Conservation (phyloP, 2,888 invertebrate species). For the Conus canariensis region DNA sequence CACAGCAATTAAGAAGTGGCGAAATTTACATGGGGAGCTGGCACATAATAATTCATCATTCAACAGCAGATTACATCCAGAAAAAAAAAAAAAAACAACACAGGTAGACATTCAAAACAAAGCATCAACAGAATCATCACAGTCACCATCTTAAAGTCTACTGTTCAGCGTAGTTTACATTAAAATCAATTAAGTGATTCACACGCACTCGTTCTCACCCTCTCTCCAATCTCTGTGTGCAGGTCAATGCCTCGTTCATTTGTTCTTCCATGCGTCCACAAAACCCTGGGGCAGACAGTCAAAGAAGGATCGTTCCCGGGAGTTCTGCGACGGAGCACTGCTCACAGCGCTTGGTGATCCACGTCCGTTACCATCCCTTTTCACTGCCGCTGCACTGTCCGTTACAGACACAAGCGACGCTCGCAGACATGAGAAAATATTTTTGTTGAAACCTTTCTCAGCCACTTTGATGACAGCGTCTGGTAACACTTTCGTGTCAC, state of each 20-base stretch:
- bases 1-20: too few relatives aligned
- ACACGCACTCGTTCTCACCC: background rate
- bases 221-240: background rate
- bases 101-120: too few relatives aligned
- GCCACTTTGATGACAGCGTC: background rate
- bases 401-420: constrained; percentile 4
- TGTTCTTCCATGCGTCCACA: constrained; percentile 31
- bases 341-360: background rate
- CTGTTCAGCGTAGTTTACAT: too few relatives aligned
- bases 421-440: background rate
- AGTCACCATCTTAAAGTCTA: too few relatives aligned
- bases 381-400: background rate
- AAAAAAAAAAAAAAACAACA: too few relatives aligned
- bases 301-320: constrained; percentile 34
- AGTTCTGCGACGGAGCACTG: background rate
- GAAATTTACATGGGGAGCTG: too few relatives aligned
- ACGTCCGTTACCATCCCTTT: background rate
- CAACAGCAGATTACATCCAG: too few relatives aligned
- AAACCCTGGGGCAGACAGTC: constrained; percentile 33
- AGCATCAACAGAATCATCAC: too few relatives aligned
- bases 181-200: too few relatives aligned
- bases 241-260: background rate
- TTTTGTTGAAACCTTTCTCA: constrained; percentile 2
- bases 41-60: too few relatives aligned
- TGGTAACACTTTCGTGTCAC: background rate